These are phyloP conservation scores for Lasioglossum figueresi DNA, from an alignment of 2,888 invertebrate species.

Conservation along the genomic window DNA sequence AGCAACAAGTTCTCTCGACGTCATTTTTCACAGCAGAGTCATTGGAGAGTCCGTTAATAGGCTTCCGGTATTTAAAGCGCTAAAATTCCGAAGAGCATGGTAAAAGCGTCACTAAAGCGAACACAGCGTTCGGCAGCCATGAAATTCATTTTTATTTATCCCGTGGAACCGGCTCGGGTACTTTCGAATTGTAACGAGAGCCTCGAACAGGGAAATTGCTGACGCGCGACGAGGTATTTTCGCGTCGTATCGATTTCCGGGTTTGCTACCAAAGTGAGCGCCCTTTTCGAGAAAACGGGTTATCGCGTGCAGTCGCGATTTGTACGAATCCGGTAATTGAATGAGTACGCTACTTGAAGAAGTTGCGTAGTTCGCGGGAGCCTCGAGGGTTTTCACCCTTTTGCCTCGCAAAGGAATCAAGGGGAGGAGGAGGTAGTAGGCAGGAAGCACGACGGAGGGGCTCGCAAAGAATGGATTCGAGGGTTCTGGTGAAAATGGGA, in stretches of 20 bases:
- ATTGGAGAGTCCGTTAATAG: neutral
- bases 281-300: neutral
- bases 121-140: neutral
- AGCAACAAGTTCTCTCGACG: slow-evolving; percentile 1
- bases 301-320: slow-evolving; percentile 37
- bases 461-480: slow-evolving; percentile 58
- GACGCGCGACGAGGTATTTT: neutral
- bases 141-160: slow-evolving; percentile 2
- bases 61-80: neutral
- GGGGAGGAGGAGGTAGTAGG: slow-evolving; percentile 10
- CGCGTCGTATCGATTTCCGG: neutral
- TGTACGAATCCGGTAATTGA: slow-evolving; percentile 62
- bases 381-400: slow-evolving; percentile 64
- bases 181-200: neutral
- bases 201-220: neutral
- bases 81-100: neutral
- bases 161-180: neutral
- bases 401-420: slow-evolving; percentile 35
- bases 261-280: neutral
- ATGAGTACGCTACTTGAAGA: slow-evolving; percentile 55
- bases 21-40: neutral
- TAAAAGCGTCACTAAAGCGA: neutral
- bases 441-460: slow-evolving; percentile 44
- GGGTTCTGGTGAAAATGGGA: slow-evolving; percentile 55
- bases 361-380: slow-evolving; percentile 51